Conservation (phyloP, 2,888 invertebrate genomes). For the Cheilosia soror region DNA sequence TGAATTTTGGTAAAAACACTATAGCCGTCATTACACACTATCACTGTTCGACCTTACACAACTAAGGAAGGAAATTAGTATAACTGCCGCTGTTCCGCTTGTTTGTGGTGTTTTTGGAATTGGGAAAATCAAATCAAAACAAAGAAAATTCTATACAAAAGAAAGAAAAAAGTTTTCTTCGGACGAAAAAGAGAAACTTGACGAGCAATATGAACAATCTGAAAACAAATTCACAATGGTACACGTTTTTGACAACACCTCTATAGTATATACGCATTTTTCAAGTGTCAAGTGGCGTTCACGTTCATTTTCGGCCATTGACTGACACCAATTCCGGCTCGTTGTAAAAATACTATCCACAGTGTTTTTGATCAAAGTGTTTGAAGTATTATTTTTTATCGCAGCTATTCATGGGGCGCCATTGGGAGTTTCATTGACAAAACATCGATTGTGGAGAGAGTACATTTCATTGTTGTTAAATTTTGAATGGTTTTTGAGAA, state of each 20-base stretch:
- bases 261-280: constrained; percentile 39
- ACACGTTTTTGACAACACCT: constrained; percentile 44
- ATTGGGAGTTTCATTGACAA: constrained; percentile 52
- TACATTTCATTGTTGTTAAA: constrained; percentile 32
- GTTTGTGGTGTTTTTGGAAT: not conserved
- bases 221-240: constrained; percentile 42
- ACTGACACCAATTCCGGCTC: constrained; percentile 31
- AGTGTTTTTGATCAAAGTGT: constrained; percentile 46
- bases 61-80: constrained; percentile 5
- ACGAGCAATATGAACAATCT: constrained; percentile 16
- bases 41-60: constrained; percentile 28
- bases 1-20: not conserved
- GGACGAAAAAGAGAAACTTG: not conserved
- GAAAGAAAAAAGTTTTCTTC: not conserved
- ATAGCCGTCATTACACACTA: constrained; percentile 4
- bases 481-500: constrained; percentile 21
- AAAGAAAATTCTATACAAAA: constrained; percentile 31
- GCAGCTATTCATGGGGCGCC: constrained; percentile 42
- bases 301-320: constrained; percentile 36
- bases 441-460: constrained; percentile 34
- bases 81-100: constrained; percentile 8
- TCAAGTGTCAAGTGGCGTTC: constrained; percentile 59
- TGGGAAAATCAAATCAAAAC: constrained; percentile 54
- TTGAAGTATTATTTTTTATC: constrained; percentile 13
- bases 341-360: constrained; percentile 18